Base-by-base conservation (phyloP, 2,888 invertebrate genomes). In the Piscicola geometra region DNA sequence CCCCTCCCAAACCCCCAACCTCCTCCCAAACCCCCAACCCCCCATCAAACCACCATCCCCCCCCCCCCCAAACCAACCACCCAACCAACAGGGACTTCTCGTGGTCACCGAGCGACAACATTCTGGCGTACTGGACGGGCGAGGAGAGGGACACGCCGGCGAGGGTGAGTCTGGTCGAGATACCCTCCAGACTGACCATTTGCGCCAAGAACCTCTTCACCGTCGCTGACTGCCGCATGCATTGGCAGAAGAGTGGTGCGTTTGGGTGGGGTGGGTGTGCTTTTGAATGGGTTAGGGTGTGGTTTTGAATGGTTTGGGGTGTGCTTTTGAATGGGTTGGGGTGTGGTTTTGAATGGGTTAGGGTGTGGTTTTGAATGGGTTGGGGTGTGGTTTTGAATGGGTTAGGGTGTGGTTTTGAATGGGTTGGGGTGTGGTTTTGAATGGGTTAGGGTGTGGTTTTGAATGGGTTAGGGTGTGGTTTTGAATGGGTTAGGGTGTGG, bases 171-270 rank as follows among this genome's bases (percentile, higher is more conserved):
- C 88, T 98, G 0, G 88, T 97, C 72, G 94, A 95, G 85, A 90
- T 98, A 78, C 97, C 97, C 1, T 93, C 81, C 52, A 77, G 83
- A 5, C 81, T 78, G 41, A 82, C 83, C 76, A 78, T 91, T 64
- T 90, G 96, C 80, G 93, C 93, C 79, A 96, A 97, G 86, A 98
- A 96, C 86, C 88, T 98, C 76, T 99, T 99, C 89, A 96, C 93
- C 79, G 98, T 99, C 0, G 96, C 96, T 0, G 96, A 97, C 84
- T 97, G 97, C 85, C 94, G 95, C 82, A 93, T 99, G 85, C 95
- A 95, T 85, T 99, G 99, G 99, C 99, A 99, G 86, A 95, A 95
- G 86, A 92, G 91, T 33, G 99, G 99, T 0, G n/a, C n/a, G n/a
- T n/a, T n/a, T n/a, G n/a, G n/a, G n/a, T n/a, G n/a, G n/a, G n/a